Base-by-base conservation (phyloP, 2,888 invertebrate species). In the Troides oblongomaculatus region DNA sequence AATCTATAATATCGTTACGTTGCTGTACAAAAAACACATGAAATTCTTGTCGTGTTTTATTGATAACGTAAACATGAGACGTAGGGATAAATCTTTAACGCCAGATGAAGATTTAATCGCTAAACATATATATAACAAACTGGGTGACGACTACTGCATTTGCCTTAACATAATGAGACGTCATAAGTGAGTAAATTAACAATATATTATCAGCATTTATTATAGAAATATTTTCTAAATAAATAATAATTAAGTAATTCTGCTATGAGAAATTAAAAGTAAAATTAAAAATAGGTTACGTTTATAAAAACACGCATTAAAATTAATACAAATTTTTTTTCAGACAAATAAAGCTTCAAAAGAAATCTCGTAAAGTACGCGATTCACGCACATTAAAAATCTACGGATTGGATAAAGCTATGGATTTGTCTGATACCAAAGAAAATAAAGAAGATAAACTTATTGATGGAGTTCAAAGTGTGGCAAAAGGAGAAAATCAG, bases 311-410 rank as follows among this genome's bases (percentile, higher is more conserved):
- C 8, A 1, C 8, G 39, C 10, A 10, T 39, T 39, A 7, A 39
- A 10, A 39, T 39, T 39, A 39, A 39, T 10, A 10, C 8, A 1
- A 39, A 39, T 3, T 63, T 50, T 62, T 7, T 69, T 69, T 62
- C 36, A 69, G 69, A n/a, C 56, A 46, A 65, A 65, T 69, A 50
- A 65, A 62, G 58, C 21, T 69, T 10, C 43, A 58, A 46, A 69
- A 62, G 50, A 62, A 43, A 23, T 57, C 14, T 8, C 21, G n/a
- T 57, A 57, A 57, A 0, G n/a, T 18, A 21, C 21, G 10, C 6
- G 57, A n/a, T 21, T 21, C n/a, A 7, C 1, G 5, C 14, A 21
- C 18, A 10, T 57, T 21, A 10, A 21, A n/a, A 21, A 57, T 21
- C 6, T 18, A 5, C 10, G 21, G 10, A 4, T 57, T 18, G 5